Percentiles rank a stretch among this genome's conserved stretches.
These are phyloP conservation scores for Gonocerus acuteangulatus DNA, from an alignment of 2,888 invertebrate genomes.

Conservation along the genomic window DNA sequence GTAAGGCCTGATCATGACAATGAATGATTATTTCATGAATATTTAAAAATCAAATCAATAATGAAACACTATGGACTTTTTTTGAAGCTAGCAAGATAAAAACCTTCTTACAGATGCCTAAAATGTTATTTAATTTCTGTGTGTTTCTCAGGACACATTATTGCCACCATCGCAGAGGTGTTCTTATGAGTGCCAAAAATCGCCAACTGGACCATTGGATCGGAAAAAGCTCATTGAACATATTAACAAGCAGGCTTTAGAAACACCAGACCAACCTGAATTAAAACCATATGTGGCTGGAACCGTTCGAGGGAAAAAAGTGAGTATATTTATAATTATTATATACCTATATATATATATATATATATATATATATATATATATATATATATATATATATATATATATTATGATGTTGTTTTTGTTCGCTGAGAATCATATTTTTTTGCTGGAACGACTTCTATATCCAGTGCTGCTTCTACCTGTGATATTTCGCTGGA, in stretches of 20 bases:
- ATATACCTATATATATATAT: no score
- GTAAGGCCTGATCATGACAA: no score
- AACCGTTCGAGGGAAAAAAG: conserved; percentile 83
- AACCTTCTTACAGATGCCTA: no score
- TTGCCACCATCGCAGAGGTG: conserved; percentile 93
- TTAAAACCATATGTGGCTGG: conserved; percentile 88
- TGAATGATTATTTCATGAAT: no score
- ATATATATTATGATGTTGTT: background rate
- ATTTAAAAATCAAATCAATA: no score
- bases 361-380: background rate
- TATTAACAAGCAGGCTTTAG: conserved; percentile 95
- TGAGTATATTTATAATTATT: conserved; percentile 44
- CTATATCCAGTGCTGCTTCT: no score
- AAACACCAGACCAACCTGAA: conserved; percentile 96
- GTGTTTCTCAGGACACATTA: conserved; percentile 91
- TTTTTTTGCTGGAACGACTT: no score
- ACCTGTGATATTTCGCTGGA: no score
- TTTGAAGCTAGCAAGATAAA: no score
- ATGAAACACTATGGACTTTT: no score
- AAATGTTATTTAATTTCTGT: no score
- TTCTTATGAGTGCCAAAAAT: conserved; percentile 92
- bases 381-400: background rate
- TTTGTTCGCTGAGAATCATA: no score
- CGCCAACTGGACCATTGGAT: conserved; percentile 90
- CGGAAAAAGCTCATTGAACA: conserved; percentile 91